These are phyloP conservation scores for Cnemophilus loriae DNA, from an alignment of 2,113 vertebrate species.

Conservation along the genomic window DNA sequence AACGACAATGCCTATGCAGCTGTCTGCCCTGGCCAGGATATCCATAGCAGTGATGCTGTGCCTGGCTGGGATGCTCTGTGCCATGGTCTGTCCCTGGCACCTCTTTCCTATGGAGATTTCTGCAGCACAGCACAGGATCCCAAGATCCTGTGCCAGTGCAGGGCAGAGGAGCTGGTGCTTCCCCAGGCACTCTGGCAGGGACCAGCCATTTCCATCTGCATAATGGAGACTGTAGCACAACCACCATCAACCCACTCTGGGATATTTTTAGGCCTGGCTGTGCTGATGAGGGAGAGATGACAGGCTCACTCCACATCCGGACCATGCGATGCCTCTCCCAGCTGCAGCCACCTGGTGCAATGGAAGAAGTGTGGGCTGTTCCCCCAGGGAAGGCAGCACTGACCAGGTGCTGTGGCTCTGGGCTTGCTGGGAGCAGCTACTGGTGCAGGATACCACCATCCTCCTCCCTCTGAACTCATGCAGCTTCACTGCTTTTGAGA, in stretches of 20 bases:
- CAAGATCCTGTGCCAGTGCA: not conserved
- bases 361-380: not conserved
- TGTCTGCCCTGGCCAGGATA: not conserved
- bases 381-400: not conserved
- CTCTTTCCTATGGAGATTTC: not conserved
- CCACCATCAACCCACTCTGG: not conserved
- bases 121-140: not conserved
- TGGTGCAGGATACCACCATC: not conserved
- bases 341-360: not conserved
- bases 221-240: not conserved
- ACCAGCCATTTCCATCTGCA: not conserved
- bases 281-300: not conserved
- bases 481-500: not conserved
- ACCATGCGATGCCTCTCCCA: not conserved
- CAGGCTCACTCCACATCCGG: not conserved
- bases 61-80: not conserved
- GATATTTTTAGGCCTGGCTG: slow-evolving; percentile 46
- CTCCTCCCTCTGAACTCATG: not conserved
- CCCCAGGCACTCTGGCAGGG: not conserved
- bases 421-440: not conserved
- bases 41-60: not conserved
- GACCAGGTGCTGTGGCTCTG: not conserved
- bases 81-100: not conserved
- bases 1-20: not conserved
- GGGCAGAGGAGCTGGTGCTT: not conserved